Conservation (phyloP, 2,888 invertebrate genomes). For the Caenorhabditis parvicauda region DNA sequence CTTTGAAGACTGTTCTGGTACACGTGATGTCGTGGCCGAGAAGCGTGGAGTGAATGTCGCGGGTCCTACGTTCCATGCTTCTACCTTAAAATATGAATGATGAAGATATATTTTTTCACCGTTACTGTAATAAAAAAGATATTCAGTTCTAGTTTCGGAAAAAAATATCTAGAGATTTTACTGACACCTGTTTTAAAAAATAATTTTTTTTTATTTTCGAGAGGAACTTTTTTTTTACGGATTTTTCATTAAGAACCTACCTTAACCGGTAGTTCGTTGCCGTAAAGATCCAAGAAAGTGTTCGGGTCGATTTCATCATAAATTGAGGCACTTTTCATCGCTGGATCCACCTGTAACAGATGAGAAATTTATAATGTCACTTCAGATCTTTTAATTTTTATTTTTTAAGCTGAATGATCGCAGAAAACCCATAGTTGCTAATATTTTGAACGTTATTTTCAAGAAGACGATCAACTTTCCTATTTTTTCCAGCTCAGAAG, state of each 20-base stretch:
- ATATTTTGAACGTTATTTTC: not conserved
- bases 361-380: too few species aligned
- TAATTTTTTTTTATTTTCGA: not conserved
- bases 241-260: constrained; percentile 13
- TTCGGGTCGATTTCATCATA: constrained; percentile 54
- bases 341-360: constrained; percentile 22
- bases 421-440: too few species aligned
- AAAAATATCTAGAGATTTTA: too few species aligned
- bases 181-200: not conserved
- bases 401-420: too few species aligned
- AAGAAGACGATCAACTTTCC: not conserved
- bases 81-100: constrained; percentile 47
- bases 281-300: constrained; percentile 50
- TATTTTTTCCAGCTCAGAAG: too few species aligned
- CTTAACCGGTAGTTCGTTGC: constrained; percentile 54
- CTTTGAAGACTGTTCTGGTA: constrained; percentile 17
- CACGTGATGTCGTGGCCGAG: constrained; percentile 23
- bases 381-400: too few species aligned
- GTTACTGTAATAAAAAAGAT: too few species aligned
- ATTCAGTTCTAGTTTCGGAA: too few species aligned
- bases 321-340: constrained; percentile 23
- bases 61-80: constrained; percentile 56
- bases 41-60: constrained; percentile 42
- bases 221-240: too few species aligned
- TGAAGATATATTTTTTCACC: too few species aligned